These are phyloP conservation scores for Masnerella sp. DNA, from an alignment of 2,888 invertebrate genomes.

Conservation along the genomic window DNA sequence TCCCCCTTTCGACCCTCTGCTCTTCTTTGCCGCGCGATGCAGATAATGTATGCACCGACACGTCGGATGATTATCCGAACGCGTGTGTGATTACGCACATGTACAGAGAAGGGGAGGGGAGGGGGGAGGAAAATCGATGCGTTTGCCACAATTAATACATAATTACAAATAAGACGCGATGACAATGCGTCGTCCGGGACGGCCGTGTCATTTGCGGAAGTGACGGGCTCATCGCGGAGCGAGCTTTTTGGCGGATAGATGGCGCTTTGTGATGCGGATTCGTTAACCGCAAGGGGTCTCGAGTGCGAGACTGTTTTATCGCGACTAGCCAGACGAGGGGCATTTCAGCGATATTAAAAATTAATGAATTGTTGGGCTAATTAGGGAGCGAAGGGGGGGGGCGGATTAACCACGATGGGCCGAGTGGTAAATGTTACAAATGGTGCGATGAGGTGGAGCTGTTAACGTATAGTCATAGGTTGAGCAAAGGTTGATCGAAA, in stretches of 20 bases:
- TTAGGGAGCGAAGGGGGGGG: not conserved
- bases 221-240: conserved; percentile 26
- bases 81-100: conserved; percentile 39
- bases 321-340: not conserved
- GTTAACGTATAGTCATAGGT: too few relatives aligned
- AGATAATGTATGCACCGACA: conserved; percentile 77
- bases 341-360: conserved; percentile 5
- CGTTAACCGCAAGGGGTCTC: not conserved
- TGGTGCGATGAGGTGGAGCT: too few relatives aligned
- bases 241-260: conserved; percentile 29
- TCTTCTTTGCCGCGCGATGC: conserved; percentile 63
- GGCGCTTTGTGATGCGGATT: conserved; percentile 19
- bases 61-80: conserved; percentile 66
- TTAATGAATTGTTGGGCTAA: conserved; percentile 13
- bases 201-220: conserved; percentile 32
- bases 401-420: too few relatives aligned
- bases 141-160: conserved; percentile 52
- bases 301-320: conserved; percentile 11
- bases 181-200: conserved; percentile 34
- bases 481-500: too few relatives aligned
- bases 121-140: conserved; percentile 21
- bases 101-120: not conserved
- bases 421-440: too few relatives aligned
- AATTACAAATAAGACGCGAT: conserved; percentile 42
- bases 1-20: conserved; percentile 53